Percentiles rank a stretch among this genome's conserved stretches.
phyloP scores from a whole-genome alignment of 2,797 vertebrate species.

The Hipposideros larvatus region DNA sequence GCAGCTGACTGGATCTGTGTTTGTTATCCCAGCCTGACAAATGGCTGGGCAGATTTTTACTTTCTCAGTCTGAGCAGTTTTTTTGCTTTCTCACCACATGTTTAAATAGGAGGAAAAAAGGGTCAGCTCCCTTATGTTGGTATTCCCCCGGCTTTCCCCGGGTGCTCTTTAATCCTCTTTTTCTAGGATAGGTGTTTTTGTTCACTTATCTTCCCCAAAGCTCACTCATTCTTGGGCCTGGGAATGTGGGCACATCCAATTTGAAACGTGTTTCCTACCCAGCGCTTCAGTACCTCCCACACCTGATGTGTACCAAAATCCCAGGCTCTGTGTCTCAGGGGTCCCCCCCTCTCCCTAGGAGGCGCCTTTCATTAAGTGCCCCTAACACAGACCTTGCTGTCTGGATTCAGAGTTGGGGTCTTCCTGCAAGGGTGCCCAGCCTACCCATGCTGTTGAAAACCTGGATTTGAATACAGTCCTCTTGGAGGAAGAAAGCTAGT shows the following conservation, averaged over 20 bases:
- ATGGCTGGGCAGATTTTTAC: background rate
- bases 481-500: background rate
- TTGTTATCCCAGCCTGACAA: background rate
- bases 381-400: background rate
- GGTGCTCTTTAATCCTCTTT: background rate
- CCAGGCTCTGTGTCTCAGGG: background rate
- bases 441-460: background rate
- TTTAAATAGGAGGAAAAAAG: background rate
- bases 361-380: background rate
- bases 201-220: background rate
- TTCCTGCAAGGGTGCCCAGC: background rate
- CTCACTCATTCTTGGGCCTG: background rate
- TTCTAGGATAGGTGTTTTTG: background rate
- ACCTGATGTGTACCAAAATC: background rate
- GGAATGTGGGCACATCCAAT: background rate
- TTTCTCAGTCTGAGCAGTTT: background rate
- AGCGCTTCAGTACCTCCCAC: background rate
- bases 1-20: background rate
- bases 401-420: background rate
- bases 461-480: slow-evolving; percentile 17
- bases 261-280: background rate
- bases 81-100: slow-evolving; percentile 29
- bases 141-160: background rate
- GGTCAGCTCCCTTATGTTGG: background rate
- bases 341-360: background rate